Percentiles rank a stretch among this genome's conserved stretches.
phyloP scores from a whole-genome alignment of 2,797 vertebrate species.

The Falco columbarius region DNA sequence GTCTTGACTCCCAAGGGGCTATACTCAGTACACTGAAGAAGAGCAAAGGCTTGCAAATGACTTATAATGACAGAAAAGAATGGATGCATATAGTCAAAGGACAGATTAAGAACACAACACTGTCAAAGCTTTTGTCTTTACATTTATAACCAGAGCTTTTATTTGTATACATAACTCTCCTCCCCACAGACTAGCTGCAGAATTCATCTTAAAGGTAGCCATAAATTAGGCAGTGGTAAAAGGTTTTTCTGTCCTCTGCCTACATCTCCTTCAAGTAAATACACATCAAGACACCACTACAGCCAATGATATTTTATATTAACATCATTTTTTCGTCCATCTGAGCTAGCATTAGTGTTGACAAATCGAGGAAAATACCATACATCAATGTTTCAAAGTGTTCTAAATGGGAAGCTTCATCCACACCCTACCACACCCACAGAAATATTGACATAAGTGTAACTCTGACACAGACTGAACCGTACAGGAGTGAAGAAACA shows the following conservation, averaged over 20 bases:
- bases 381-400: background rate
- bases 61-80: background rate
- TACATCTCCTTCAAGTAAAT: background rate
- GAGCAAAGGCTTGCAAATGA: background rate
- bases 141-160: background rate
- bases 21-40: background rate
- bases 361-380: background rate
- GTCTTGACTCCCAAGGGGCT: background rate
- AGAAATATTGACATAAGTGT: background rate
- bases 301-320: background rate
- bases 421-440: background rate
- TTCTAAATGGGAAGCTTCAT: background rate
- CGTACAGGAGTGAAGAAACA: background rate
- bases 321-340: background rate
- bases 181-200: background rate
- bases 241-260: background rate
- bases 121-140: background rate
- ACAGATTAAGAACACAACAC: background rate
- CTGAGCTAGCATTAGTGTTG: background rate
- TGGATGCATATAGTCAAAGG: background rate
- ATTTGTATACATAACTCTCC: background rate
- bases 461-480: background rate
- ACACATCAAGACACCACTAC: background rate
- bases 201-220: background rate
- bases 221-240: background rate